Evolutionary conservation across 2,797 vertebrate species (phyloP), one percentile per base, ranked within the genome.

Genomic region (Danio tinwini): DNA sequence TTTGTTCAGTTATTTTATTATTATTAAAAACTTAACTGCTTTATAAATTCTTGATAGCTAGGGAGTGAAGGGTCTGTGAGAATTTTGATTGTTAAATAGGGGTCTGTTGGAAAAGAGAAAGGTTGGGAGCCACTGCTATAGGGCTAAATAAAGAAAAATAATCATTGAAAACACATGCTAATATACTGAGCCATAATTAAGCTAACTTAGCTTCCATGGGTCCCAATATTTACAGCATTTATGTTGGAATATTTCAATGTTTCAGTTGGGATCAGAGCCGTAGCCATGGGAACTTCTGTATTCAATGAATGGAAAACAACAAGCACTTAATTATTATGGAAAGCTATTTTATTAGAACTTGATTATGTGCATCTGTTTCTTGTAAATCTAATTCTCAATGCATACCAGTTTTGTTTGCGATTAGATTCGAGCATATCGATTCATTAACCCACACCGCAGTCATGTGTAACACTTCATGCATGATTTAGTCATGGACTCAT

Each of bases 111-210:
- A 29, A 29, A 29, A 29, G 29, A 29, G 29, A 29, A 29, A 29
- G 29, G 29, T 29, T 29, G 29, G 29, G 29, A 47, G 47, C 45
- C 44, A 52, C 47, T 73, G 21, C 63, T 29, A 13, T 14, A 49
- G 70, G 69, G 63, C 40, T n/a, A 17, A 37, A 16, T 17, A 55
- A 63, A 39, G 47, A 59, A 64, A 7, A 58, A 42, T 8, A 37
- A 47, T 86, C 82, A 82, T 70, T 42, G 39, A 68, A 82, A 78
- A 74, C 73, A 64, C 21, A 70, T 73, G 82, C 19, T 70, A 71
- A 80, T 73, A 78, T 64, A 76, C 63, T 65, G 11, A 78, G 55
- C n/a, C 8, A 47, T 44, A 79, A 67, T 82, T 80, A 76, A 42
- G 42, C 8, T 10, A 53, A 65, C 39, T 37, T 56, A 55, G 29